phyloP scores from a whole-genome alignment of 2,888 invertebrate species.

The Pristionchus arcanus region DNA sequence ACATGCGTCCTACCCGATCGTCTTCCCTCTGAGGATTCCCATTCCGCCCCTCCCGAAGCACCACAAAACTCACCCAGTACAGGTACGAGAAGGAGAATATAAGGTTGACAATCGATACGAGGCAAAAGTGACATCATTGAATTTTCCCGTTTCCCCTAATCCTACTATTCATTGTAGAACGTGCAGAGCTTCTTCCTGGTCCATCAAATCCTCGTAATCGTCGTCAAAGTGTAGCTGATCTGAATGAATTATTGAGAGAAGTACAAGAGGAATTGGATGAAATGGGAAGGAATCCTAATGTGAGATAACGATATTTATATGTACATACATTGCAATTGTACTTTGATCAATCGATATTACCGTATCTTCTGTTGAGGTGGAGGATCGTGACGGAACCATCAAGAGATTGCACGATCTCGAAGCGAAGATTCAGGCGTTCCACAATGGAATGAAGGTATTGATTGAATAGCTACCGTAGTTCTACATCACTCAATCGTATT shows the following conservation, averaged over 20 bases:
- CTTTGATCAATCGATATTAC: slow-evolving; percentile 16
- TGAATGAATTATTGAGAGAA: not conserved
- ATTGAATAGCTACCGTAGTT: not conserved
- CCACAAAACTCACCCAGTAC: not conserved
- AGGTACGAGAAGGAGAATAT: not conserved
- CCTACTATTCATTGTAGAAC: not conserved
- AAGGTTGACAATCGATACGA: too few relatives aligned
- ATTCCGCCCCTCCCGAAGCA: slow-evolving; percentile 23
- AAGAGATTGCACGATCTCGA: not conserved
- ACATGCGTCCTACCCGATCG: slow-evolving; percentile 37
- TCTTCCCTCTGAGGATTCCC: slow-evolving; percentile 27
- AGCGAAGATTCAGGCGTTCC: slow-evolving; percentile 7
- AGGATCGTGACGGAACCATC: slow-evolving; percentile 39
- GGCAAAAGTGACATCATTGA: too few relatives aligned
- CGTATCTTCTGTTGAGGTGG: not conserved
- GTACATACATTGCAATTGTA: not conserved
- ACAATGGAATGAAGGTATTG: slow-evolving; percentile 13
- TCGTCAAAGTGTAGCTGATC: not conserved
- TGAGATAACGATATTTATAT: not conserved
- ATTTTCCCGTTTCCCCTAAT: not conserved
- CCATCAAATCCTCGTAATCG: not conserved
- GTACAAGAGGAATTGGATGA: slow-evolving; percentile 29
- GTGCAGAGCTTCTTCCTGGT: not conserved
- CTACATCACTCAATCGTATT: not conserved
- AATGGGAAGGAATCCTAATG: slow-evolving; percentile 22